Conservation (phyloP, 2,113 vertebrate species). For the Dipodomys merriami region DNA sequence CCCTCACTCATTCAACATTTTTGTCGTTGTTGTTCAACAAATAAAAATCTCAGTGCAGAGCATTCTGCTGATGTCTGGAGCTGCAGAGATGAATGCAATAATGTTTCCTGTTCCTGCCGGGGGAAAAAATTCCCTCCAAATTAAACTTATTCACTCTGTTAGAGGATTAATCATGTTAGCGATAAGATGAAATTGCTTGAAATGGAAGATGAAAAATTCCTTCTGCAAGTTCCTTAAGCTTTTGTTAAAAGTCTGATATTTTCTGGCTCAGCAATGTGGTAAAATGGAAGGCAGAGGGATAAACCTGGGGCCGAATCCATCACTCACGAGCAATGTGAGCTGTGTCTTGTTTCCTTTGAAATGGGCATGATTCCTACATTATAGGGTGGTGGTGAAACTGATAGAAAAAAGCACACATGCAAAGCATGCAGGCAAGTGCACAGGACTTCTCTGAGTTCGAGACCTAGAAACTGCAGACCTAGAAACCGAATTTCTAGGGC, state of each 20-base stretch:
- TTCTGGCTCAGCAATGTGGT: conserved; percentile 42
- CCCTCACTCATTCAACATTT: background rate
- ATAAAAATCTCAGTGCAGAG: conserved; percentile 29
- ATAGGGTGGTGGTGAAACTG: background rate
- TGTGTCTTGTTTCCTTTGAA: conserved; percentile 9
- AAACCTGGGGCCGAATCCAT: conserved; percentile 12
- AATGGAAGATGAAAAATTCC: conserved; percentile 66
- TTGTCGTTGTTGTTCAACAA: conserved; percentile 15
- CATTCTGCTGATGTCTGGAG: background rate
- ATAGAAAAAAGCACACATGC: background rate
- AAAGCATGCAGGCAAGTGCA: background rate
- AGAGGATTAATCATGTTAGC: conserved; percentile 50
- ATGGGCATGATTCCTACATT: background rate
- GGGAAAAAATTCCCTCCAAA: background rate
- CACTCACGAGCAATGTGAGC: background rate
- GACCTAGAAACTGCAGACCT: background rate
- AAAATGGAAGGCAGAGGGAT: conserved; percentile 51
- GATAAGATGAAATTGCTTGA: conserved; percentile 64
- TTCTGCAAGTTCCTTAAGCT: conserved; percentile 59
- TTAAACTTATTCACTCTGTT: conserved; percentile 59
- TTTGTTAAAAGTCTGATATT: conserved; percentile 52
- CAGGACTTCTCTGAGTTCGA: background rate
- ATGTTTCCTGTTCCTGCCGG: background rate
- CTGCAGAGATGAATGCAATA: conserved; percentile 44
- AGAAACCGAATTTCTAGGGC: no score